Evolutionary conservation across 2,888 invertebrate species (phyloP), one percentile per base, ranked within the genome.

Genomic region (Nomada lathburiana): DNA sequence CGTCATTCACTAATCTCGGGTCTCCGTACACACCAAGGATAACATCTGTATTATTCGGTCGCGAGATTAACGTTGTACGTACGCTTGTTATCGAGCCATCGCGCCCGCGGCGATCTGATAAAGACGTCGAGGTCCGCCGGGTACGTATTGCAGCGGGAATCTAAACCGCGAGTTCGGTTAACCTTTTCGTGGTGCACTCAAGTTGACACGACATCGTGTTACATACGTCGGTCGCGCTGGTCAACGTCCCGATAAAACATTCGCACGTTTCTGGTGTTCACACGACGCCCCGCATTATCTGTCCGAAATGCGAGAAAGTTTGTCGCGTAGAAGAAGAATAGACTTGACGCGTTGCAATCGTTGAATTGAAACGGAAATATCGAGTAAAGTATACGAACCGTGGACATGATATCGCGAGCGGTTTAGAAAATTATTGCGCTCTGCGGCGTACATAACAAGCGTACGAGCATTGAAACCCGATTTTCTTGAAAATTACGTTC

Each of bases 11-110:
- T 82, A 71, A 77, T 82, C 74, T 77, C 74, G 71, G 71, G 74
- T 77, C 77, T 63, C 26, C 77, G 73, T 72, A 65, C 67, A 70
- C 53, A 70, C 9, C 47, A 52, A 52, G 83, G 83, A 79, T 84
- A 84, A 84, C 83, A 83, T 84, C 83, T 84, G 74, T 83, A 83
- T 84, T 83, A 79, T 84, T 79, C 70, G 78, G 79, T 67, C 59
- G 73, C 60, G 71, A 84, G 84, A 84, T 83, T 84, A 84, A 83
- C 84, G 79, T 80, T 59, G 70, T 83, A 71, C 68, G 70, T 70
- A 69, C 73, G 83, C 84, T 83, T 84, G 80, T 84, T 84, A 84
- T 84, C 84, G 73, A 13, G 59, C 67, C 76, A 84, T 84, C 83
- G 71, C 64, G 64, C 47, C 50, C 67, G 29, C 64, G 80, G 11